Evolutionary conservation across 2,113 vertebrate species (phyloP).

Genomic region (Chloropsis hardwickii): DNA sequence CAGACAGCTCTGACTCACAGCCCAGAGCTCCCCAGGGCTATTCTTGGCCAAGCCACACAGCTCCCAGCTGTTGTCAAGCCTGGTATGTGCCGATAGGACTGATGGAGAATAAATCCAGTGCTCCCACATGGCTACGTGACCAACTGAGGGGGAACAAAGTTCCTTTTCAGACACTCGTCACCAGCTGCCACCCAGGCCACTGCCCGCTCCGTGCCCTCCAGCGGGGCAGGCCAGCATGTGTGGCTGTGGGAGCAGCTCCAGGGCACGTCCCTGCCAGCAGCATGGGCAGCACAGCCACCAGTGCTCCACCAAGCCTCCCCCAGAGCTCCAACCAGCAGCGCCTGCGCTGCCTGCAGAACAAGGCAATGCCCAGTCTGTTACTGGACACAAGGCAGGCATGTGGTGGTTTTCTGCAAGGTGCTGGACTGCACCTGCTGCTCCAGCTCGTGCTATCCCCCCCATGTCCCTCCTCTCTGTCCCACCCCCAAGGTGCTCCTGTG

Average conservation of each 20-base stretch:
- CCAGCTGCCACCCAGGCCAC: neutral
- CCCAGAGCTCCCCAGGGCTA: conserved; percentile 19
- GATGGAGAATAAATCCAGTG: conserved; percentile 17
- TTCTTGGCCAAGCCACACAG: conserved; percentile 33
- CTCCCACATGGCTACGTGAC: conserved; percentile 53
- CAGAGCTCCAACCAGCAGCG: neutral
- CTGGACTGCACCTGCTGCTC: neutral
- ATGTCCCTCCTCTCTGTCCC: neutral
- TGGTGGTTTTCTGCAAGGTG: neutral
- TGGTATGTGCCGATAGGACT: neutral
- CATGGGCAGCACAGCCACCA: rapidly evolving
- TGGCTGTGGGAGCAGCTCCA: neutral
- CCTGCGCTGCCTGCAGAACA: rapidly evolving
- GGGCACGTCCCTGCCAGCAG: rapidly evolving
- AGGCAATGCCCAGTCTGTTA: neutral
- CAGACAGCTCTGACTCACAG: conserved; percentile 20
- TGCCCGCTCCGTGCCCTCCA: neutral
- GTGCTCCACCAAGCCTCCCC: rapidly evolving
- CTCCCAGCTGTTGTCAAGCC: conserved; percentile 59
- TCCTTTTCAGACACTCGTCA: neutral
- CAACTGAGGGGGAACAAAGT: conserved; percentile 6
- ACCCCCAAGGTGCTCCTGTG: rapidly evolving
- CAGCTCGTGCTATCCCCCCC: neutral
- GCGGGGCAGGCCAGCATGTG: neutral
- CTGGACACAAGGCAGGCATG: rapidly evolving